phyloP scores from a whole-genome alignment of 1,140 invertebrate genomes.

The Drosophila subobscura region DNA sequence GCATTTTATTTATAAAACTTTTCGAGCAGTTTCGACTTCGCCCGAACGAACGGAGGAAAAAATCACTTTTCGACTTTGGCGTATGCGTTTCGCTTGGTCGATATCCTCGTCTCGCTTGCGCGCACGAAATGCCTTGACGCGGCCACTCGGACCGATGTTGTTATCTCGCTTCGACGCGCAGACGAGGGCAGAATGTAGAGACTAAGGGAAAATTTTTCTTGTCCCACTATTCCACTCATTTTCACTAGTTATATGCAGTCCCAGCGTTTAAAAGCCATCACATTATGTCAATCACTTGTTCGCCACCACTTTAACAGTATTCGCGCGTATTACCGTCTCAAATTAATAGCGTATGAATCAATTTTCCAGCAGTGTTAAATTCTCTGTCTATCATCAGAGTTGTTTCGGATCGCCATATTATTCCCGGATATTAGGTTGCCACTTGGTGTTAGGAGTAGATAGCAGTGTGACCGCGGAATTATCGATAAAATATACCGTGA shows the following conservation, averaged over 20 bases:
- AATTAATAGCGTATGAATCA: conserved; percentile 67
- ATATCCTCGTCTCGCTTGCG: conserved; percentile 44
- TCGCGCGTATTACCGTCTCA: conserved; percentile 71
- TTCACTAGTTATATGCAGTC: conserved; percentile 27
- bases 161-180: conserved; percentile 20
- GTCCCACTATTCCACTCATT: conserved; percentile 54
- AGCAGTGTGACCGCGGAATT: background rate
- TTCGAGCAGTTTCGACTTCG: conserved; percentile 81
- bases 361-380: conserved; percentile 75
- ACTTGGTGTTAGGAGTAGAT: background rate
- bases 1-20: conserved; percentile 71
- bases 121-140: conserved; percentile 35
- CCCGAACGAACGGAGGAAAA: conserved; percentile 73
- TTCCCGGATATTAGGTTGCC: conserved; percentile 63
- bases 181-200: conserved; percentile 63
- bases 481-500: too few species aligned
- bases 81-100: conserved; percentile 52
- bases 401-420: conserved; percentile 79
- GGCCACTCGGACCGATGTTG: conserved; percentile 23
- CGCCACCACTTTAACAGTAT: conserved; percentile 44
- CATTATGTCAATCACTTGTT: conserved; percentile 8
- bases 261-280: conserved; percentile 34
- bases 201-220: conserved; percentile 74
- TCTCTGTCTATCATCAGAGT: conserved; percentile 72
- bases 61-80: conserved; percentile 76